Percentiles rank a stretch among this genome's conserved stretches.
Conservation (phyloP, 2,888 invertebrate genomes). For the Plutella xylostella region DNA sequence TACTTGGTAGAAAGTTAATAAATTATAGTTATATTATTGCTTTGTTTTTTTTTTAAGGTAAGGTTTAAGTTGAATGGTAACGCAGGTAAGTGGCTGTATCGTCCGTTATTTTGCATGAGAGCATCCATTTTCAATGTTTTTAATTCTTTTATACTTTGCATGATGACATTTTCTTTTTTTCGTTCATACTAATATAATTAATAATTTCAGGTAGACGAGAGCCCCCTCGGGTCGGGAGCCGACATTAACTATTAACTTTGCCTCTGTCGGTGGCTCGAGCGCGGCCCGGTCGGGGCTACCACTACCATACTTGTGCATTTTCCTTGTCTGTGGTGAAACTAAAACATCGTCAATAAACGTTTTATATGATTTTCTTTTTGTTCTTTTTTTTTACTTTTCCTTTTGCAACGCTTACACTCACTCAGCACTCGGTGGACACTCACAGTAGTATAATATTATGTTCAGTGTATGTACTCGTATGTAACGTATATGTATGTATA, state of each 20-base stretch:
- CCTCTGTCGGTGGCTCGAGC: background rate
- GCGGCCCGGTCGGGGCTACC: background rate
- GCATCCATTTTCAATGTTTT: too few relatives aligned
- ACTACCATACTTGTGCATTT: too few relatives aligned
- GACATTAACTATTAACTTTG: constrained; percentile 37
- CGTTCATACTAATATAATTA: constrained; percentile 68
- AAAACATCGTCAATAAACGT: constrained; percentile 44
- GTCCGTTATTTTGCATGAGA: background rate
- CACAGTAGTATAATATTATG: constrained; percentile 42
- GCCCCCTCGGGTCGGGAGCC: constrained; percentile 66
- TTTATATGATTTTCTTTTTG: constrained; percentile 49
- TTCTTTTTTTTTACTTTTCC: constrained; percentile 54
- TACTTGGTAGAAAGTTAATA: constrained; percentile 67
- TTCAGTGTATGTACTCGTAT: constrained; percentile 35
- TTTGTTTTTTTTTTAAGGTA: constrained; percentile 35
- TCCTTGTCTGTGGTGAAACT: background rate
- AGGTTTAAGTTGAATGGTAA: too few relatives aligned
- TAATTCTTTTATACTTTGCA: constrained; percentile 28
- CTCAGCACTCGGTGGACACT: constrained; percentile 67
- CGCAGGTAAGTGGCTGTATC: too few relatives aligned
- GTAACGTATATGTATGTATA: constrained; percentile 52
- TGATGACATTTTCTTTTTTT: constrained; percentile 32
- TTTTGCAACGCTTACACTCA: constrained; percentile 63
- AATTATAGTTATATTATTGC: constrained; percentile 43
- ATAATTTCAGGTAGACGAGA: constrained; percentile 67